phyloP scores from a whole-genome alignment of 2,797 vertebrate species.

The Sebastiscus tertius region DNA sequence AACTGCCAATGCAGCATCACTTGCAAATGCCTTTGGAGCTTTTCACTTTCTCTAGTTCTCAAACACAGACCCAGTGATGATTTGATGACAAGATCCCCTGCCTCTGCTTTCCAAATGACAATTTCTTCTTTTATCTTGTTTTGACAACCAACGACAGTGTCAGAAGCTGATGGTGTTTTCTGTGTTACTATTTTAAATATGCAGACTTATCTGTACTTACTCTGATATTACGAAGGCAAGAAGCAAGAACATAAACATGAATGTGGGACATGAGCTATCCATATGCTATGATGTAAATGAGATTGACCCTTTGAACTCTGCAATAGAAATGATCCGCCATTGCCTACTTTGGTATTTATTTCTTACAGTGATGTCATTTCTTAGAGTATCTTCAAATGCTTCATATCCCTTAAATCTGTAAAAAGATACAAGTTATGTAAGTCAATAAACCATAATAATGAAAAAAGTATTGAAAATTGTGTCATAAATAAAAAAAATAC shows the following conservation, averaged over 20 bases:
- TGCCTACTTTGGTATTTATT: too few species aligned
- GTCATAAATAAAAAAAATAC: too few species aligned
- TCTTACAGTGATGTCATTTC: too few species aligned
- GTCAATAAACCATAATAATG: too few species aligned
- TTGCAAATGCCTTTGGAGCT: conserved; percentile 12
- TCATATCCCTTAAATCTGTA: too few species aligned
- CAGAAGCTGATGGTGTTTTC: neutral
- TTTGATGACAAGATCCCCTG: neutral
- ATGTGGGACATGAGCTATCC: neutral
- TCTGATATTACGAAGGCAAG: neutral
- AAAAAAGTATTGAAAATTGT: too few species aligned
- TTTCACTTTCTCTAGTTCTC: conserved; percentile 23
- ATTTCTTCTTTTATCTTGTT: neutral
- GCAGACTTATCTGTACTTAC: neutral
- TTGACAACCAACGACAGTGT: neutral
- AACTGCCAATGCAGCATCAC: conserved; percentile 5
- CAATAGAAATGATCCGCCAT: too few species aligned
- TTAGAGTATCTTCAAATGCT: too few species aligned
- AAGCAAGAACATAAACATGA: neutral
- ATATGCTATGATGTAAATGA: neutral
- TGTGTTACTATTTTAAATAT: neutral
- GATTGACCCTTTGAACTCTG: neutral
- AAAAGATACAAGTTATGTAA: too few species aligned
- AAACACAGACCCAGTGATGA: neutral
- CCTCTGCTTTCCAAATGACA: neutral